Base-by-base conservation (phyloP, 1,140 invertebrate species). In the Diachasma alloeum region DNA sequence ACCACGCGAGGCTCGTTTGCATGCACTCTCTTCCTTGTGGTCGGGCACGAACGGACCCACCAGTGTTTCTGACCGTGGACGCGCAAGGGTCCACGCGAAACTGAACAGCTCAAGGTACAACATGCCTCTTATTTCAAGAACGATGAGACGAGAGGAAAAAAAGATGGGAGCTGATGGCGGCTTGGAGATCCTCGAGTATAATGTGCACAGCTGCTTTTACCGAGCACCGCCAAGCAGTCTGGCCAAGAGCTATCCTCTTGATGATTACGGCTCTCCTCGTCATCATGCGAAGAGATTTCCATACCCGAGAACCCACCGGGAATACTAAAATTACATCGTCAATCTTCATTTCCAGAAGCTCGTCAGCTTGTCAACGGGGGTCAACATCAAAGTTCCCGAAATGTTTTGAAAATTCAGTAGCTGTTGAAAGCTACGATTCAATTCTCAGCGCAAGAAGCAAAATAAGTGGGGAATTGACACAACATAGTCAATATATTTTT, bases 221-320 rank as follows among this genome's bases (percentile, higher is more conserved):
- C 75, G n/a, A 73, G 76, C 72, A 83, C 84, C 84, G 84, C 84
- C 84, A 85, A 83, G 83, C 84, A 84, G 84, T 85, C 84, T 85
- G 81, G 78, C 53, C 56, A 68, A 56, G 48, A 59, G 71, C 69
- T 39, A 37, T 37, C 11, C 11, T 53, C 46, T n/a, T 46, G 17
- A 39, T 59, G 13, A 63, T 31, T 15, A 2, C 36, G n/a, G 19
- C n/a, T 26, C 13, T 59, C 24, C 48, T 46, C 69, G 24, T 71
- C 48, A 9, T 19, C 48, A 56, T 15, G 15, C 48, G 48, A n/a
- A 10, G 19, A 56, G 31, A 56, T 19, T 56, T 56, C 1, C 48
- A 19, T 17, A 13, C 48, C 48, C 48, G 48, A 31, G 2, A 31
- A 31, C 31, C 6, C 31, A 31, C 2, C 31, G 31, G 6, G 31